These are phyloP conservation scores for Mayetiola destructor DNA, from an alignment of 2,888 invertebrate species.

Conservation along the genomic window DNA sequence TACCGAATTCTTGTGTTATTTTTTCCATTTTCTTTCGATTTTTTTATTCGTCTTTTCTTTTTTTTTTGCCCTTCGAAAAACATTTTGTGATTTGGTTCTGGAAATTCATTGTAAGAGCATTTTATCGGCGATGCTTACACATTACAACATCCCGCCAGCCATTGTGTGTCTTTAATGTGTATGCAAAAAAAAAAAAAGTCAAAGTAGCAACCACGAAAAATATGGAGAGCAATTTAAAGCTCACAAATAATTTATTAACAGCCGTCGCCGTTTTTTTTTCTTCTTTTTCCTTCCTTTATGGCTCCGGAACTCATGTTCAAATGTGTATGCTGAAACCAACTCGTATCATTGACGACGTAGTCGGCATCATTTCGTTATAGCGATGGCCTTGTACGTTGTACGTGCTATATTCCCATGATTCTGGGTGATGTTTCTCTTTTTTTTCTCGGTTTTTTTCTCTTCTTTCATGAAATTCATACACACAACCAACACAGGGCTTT, in stretches of 20 bases:
- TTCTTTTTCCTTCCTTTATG: background rate
- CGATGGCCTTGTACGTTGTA: background rate
- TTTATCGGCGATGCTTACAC: too few species aligned
- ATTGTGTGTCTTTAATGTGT: too few species aligned
- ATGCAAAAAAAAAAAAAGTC: too few species aligned
- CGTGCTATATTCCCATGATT: background rate
- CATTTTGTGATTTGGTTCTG: too few species aligned
- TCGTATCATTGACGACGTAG: background rate
- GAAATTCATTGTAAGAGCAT: too few species aligned
- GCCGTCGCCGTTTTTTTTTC: background rate
- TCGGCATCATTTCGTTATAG: background rate
- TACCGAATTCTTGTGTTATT: too few species aligned
- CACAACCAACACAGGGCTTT: too few species aligned
- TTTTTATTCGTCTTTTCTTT: background rate
- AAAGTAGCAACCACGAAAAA: background rate
- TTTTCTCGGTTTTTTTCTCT: background rate
- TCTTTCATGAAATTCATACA: too few species aligned
- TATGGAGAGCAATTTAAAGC: slow-evolving; percentile 7
- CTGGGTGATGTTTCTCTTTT: background rate
- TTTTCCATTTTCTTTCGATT: background rate
- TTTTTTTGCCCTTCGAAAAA: too few species aligned
- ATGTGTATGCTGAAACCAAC: too few species aligned
- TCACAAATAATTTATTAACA: slow-evolving; percentile 8
- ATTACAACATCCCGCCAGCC: too few species aligned
- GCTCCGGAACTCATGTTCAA: too few species aligned